phyloP scores from a whole-genome alignment of 35 echinoderm and acorn worm genomes.

The Heliocidaris erythrogramma region DNA sequence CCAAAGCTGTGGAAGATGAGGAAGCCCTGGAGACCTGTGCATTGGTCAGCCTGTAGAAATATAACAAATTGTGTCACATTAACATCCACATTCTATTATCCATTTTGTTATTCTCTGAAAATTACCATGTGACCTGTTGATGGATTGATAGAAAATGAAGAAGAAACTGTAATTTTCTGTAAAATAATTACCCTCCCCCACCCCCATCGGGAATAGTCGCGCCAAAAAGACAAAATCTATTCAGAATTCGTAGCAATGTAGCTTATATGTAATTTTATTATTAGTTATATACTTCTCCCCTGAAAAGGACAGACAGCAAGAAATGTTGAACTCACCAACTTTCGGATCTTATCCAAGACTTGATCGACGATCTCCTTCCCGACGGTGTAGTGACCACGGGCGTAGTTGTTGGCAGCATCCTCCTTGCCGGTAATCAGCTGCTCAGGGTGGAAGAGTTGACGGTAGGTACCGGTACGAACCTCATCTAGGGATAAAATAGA shows the following conservation, averaged over 20 bases:
- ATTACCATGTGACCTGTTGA: not conserved
- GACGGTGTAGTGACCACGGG: constrained; percentile 61
- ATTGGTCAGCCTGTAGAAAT: constrained; percentile 36
- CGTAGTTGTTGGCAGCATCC: constrained; percentile 65
- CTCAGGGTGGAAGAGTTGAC: constrained; percentile 62
- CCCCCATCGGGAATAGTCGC: too few species aligned
- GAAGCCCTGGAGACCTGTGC: constrained; percentile 68
- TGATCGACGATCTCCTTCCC: constrained; percentile 55
- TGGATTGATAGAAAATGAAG: not conserved
- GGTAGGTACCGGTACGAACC: constrained; percentile 35
- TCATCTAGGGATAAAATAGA: constrained; percentile 4
- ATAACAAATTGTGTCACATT: not conserved
- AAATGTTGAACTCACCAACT: not conserved
- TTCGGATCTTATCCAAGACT: constrained; percentile 59
- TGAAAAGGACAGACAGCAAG: not conserved
- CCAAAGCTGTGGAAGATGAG: constrained; percentile 77
- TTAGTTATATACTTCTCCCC: not conserved
- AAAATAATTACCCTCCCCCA: not conserved
- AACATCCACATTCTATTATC: not conserved
- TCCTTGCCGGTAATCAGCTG: constrained; percentile 63
- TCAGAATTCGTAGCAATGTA: not conserved
- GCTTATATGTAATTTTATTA: not conserved
- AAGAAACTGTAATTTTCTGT: not conserved
- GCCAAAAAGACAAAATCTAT: too few species aligned
- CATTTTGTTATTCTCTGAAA: not conserved